Conservation (phyloP, 2,797 vertebrate genomes). For the Hypotaenidia okinawae region DNA sequence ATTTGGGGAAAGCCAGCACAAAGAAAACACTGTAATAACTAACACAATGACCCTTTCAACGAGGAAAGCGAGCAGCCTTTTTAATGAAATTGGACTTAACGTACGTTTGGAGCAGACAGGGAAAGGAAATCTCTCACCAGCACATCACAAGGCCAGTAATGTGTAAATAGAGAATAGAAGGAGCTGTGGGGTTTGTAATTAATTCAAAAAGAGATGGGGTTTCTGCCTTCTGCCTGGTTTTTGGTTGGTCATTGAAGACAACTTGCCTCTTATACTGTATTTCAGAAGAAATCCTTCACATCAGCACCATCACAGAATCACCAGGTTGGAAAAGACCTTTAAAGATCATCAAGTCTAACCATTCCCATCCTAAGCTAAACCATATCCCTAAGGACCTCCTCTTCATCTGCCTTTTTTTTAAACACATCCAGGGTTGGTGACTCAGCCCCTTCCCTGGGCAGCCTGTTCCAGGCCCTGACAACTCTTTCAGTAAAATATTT, state of each 20-base stretch:
- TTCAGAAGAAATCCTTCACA: not conserved
- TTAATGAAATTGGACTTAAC: slow-evolving; percentile 55
- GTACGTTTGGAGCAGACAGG: slow-evolving; percentile 44
- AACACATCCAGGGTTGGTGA: too few relatives aligned
- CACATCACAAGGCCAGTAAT: slow-evolving; percentile 54
- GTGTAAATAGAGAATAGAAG: slow-evolving; percentile 60
- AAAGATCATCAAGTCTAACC: too few relatives aligned
- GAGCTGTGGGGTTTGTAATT: slow-evolving; percentile 50
- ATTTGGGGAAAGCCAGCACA: slow-evolving; percentile 45
- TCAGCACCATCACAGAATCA: not conserved
- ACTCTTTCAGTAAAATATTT: too few relatives aligned
- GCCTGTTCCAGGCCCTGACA: too few relatives aligned
- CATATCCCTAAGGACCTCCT: too few relatives aligned
- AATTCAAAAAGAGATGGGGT: slow-evolving; percentile 58
- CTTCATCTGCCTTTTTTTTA: too few relatives aligned
- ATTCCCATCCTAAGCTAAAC: too few relatives aligned
- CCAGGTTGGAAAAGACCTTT: too few relatives aligned
- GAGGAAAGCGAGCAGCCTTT: slow-evolving; percentile 24
- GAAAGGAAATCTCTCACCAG: slow-evolving; percentile 60
- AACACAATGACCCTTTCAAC: slow-evolving; percentile 65
- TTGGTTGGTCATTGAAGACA: slow-evolving; percentile 9
- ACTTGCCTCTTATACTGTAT: not conserved
- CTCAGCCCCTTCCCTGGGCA: too few relatives aligned
- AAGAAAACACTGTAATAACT: slow-evolving; percentile 66
- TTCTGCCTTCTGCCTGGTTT: slow-evolving; percentile 24